Evolutionary conservation across 2,888 invertebrate species (phyloP), one percentile per base, ranked within the genome.

Genomic region (Adelognathus sp.): DNA sequence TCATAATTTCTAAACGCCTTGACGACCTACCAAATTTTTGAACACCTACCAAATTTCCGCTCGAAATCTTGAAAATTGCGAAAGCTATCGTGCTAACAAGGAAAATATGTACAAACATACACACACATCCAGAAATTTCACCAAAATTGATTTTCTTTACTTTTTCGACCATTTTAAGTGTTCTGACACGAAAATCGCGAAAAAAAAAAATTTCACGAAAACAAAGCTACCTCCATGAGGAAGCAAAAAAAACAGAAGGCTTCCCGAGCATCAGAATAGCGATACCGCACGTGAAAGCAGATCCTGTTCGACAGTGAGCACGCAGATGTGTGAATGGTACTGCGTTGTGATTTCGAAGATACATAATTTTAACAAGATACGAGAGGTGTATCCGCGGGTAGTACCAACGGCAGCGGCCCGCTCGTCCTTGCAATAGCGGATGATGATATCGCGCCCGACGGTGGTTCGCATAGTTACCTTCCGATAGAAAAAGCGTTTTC

Each of bases 361-460:
- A 76, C 64, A 64, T 76, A 54, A 72, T 60, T 75, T 71, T 76
- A 61, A 60, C 50, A 46, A 50, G 56, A 73, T 14, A 58, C 71
- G 56, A 61, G 41, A 67, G 41, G 64, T 46, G 46, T 11, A 50
- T 39, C 44, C 64, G 60, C 5, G 29, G 29, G 46, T 31, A 29
- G 33, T 36, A 21, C 50, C n/a, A 61, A 73, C 66, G 44, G 58
- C 41, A 54, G 18, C 66, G 39, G 24, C 21, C 58, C 52, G 54
- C 72, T 80, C 67, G 77, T 76, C 81, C 79, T 82, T 82, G 83
- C 79, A 83, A 83, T 79, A 80, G 79, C 82, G 83, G 81, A 83
- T 82, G 83, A 83, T 83, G 77, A 76, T 83, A 83, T 83, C 83
- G 75, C 79, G 64, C 52, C 44, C 46, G 44, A 60, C 66, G 66